phyloP scores from a whole-genome alignment of 2,113 vertebrate species.

The Camarhynchus parvulus region DNA sequence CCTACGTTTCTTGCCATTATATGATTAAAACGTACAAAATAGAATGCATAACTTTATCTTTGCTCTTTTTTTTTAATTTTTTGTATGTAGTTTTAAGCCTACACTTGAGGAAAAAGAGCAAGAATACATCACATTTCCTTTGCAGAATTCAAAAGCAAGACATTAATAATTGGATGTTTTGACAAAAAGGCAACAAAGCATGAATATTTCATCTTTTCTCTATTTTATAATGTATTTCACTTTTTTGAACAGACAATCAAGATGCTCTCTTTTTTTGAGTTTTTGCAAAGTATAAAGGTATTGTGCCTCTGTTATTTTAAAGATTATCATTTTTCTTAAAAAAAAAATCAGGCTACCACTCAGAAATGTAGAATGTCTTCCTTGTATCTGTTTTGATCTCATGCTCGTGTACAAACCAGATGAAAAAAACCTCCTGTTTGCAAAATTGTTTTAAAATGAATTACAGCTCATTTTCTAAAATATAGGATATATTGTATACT shows the following conservation, averaged over 20 bases:
- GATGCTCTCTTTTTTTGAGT: neutral
- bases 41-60: neutral
- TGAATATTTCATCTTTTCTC: neutral
- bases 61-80: no score
- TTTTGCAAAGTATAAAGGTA: neutral
- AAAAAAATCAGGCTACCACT: neutral
- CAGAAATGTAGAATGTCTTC: neutral
- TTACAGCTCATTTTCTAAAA: neutral
- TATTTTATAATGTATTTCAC: neutral
- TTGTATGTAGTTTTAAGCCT: neutral
- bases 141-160: neutral
- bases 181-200: neutral
- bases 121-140: neutral
- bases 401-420: neutral
- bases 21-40: neutral
- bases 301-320: neutral
- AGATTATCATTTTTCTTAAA: neutral
- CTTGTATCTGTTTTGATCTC: neutral
- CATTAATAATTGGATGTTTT: neutral
- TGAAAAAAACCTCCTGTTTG: neutral
- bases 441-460: neutral
- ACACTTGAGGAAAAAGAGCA: neutral
- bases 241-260: neutral
- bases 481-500: accelerated
- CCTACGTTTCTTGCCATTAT: neutral